phyloP scores from a whole-genome alignment of 2,888 invertebrate species.

The Entomobrya multifasciata region DNA sequence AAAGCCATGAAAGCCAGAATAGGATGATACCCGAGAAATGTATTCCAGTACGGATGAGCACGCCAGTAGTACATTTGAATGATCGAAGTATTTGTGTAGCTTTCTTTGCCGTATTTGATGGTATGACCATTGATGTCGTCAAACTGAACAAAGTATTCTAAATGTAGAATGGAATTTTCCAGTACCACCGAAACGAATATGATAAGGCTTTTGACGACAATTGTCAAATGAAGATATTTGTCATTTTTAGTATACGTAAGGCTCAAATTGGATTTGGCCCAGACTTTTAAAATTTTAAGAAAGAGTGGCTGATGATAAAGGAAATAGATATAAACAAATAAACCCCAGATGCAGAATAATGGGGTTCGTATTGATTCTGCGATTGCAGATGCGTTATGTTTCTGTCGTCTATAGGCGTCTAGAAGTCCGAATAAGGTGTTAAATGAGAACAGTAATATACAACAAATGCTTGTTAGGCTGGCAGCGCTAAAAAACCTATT shows the following conservation, averaged over 20 bases:
- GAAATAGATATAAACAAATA: slow-evolving; percentile 53
- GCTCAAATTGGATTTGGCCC: slow-evolving; percentile 53
- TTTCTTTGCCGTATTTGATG: too few relatives aligned
- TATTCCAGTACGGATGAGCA: slow-evolving; percentile 30
- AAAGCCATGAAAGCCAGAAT: slow-evolving; percentile 54
- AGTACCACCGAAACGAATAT: slow-evolving; percentile 49
- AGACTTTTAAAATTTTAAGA: slow-evolving; percentile 62
- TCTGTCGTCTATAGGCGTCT: not conserved
- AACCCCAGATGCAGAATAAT: slow-evolving; percentile 28
- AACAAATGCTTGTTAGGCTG: not conserved
- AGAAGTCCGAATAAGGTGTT: not conserved
- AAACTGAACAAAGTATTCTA: slow-evolving; percentile 53
- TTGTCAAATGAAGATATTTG: slow-evolving; percentile 63
- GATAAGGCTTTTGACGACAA: slow-evolving; percentile 41
- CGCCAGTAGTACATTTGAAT: slow-evolving; percentile 57
- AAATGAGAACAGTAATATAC: slow-evolving; percentile 2
- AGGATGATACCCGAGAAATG: slow-evolving; percentile 55
- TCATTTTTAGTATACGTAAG: slow-evolving; percentile 70
- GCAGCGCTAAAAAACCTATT: slow-evolving; percentile 21
- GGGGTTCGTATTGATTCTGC: slow-evolving; percentile 35
- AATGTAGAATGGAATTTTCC: slow-evolving; percentile 64
- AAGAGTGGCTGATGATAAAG: slow-evolving; percentile 2
- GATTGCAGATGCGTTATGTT: slow-evolving; percentile 37
- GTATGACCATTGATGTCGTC: slow-evolving; percentile 51
- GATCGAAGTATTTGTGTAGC: too few relatives aligned